Evolutionary conservation across 1,140 invertebrate species (phyloP).

Genomic region (Ylistrum balloti): DNA sequence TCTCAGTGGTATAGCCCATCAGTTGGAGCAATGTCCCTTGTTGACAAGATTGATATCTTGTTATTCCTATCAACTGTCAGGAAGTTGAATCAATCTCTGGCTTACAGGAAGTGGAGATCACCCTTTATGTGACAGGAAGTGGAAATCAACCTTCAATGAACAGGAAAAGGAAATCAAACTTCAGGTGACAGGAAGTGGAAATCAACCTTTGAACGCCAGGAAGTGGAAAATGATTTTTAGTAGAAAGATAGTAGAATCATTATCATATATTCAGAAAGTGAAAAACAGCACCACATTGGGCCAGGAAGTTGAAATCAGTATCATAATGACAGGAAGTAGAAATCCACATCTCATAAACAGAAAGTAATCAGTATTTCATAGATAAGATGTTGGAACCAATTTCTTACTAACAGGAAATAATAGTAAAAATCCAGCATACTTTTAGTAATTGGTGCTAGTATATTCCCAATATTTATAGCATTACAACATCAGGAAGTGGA

Average conservation of each 20-base stretch:
- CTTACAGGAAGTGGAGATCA: background rate
- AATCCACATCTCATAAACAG: background rate
- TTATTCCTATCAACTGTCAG: background rate
- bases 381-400: background rate
- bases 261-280: background rate
- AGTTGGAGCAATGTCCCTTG: background rate
- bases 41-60: background rate
- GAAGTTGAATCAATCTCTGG: background rate
- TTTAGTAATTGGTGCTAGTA: background rate
- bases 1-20: background rate
- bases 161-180: background rate
- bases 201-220: background rate
- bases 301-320: background rate
- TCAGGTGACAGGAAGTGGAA: background rate
- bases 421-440: background rate
- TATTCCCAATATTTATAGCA: background rate
- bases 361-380: background rate
- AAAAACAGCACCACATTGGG: background rate
- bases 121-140: background rate
- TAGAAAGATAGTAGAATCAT: background rate
- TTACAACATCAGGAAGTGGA: background rate
- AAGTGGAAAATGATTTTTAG: background rate
- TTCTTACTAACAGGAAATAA: background rate
- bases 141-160: background rate
- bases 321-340: background rate